Evolutionary conservation across 1,140 invertebrate species (phyloP), one percentile per base, ranked within the genome.

Genomic region (Drosophila parabipectinata): DNA sequence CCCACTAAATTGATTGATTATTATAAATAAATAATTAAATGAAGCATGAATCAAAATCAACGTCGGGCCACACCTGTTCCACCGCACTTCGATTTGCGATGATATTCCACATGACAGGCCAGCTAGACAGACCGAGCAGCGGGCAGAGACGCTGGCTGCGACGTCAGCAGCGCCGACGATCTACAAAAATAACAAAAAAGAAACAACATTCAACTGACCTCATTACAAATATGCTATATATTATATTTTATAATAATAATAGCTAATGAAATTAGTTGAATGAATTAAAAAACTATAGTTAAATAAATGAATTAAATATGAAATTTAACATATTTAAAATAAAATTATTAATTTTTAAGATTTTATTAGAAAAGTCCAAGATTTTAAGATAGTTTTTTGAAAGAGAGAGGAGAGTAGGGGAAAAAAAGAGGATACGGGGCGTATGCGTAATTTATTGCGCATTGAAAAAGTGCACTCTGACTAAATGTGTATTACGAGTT

Each of bases 371-470:
- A 12, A 12, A n/a, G 53, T 47, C 47, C 32, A 44, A 32, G 57
- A 45, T 12, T 59, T 26, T n/a, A 28, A 1, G 14, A 9, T n/a
- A n/a, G n/a, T n/a, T 10, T 39, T 39, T 14, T 12, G 5, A 12
- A 7, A 15, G 3, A 9, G 8, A 5, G 7, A 51, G 12, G 61
- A 45, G 58, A 48, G n/a, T 57, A 44, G 21, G 21, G 6, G n/a
- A 15, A 18, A 32, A 21, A 26, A 28, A 4, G 56, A 45, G 47
- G 32, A 32, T 6, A 44, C 34, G 47, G 32, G 71, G 60, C 28
- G 44, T 59, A 87, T 85, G 69, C 63, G 63, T 77, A 87, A 78
- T 78, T 87, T 85, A 78, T 85, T 87, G 82, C 82, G 82, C 82
- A 85, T 87, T 79, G 74, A 73, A 79, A 53, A 87, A 87, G 47